Evolutionary conservation across 1,140 invertebrate species (phyloP).

Genomic region (Drosophila pseudoobscura): DNA sequence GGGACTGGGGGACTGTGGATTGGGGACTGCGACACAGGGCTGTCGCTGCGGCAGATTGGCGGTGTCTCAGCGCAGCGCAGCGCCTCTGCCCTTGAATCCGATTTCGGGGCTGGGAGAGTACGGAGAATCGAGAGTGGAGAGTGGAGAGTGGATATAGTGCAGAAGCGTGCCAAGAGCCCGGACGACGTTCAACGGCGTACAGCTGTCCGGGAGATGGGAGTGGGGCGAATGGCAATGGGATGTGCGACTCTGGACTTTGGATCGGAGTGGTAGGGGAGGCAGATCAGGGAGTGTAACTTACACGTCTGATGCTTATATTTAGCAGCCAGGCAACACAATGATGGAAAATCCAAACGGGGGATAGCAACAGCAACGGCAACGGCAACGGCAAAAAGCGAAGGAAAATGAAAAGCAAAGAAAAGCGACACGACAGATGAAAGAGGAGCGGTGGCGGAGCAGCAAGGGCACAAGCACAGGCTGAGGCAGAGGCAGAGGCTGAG

Average conservation of each 20-base stretch:
- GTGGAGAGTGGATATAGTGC: background rate
- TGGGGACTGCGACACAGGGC: background rate
- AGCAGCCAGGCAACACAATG: conserved; percentile 59
- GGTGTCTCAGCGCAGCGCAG: conserved; percentile 26
- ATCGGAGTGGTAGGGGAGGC: background rate
- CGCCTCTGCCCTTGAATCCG: conserved; percentile 41
- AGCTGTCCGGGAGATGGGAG: conserved; percentile 52
- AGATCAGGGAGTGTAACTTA: conserved; percentile 36
- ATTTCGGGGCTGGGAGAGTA: background rate
- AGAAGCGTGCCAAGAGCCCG: conserved; percentile 69
- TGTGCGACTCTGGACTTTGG: conserved; percentile 1
- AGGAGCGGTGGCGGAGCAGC: no score
- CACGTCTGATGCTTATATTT: conserved; percentile 66
- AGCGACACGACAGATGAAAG: no score
- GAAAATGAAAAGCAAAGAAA: no score
- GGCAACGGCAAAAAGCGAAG: no score
- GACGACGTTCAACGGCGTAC: conserved; percentile 44
- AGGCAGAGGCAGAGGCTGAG: background rate
- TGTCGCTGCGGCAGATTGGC: conserved; percentile 39
- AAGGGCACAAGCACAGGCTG: no score
- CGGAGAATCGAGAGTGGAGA: background rate
- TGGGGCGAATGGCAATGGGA: background rate
- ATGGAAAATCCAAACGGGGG: conserved; percentile 17
- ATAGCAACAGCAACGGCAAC: no score
- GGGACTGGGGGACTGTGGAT: background rate